These are phyloP conservation scores for Pseudobourletiella spinata DNA, from an alignment of 1,140 invertebrate species.

Conservation along the genomic window DNA sequence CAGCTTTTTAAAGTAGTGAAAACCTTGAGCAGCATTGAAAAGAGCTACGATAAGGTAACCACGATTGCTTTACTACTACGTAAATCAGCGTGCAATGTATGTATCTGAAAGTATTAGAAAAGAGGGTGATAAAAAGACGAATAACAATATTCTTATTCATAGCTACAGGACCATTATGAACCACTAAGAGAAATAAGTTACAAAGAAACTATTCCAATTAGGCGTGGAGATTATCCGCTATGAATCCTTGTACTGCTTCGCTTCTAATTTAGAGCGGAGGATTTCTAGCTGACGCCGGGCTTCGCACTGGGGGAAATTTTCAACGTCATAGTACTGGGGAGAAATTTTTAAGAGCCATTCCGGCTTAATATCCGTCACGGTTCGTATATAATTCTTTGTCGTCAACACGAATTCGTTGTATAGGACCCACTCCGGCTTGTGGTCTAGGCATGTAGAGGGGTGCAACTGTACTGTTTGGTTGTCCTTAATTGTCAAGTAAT, in stretches of 20 bases:
- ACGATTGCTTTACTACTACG: no score
- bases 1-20: no score
- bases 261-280: slow-evolving; percentile 70
- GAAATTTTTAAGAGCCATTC: slow-evolving; percentile 91
- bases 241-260: slow-evolving; percentile 68
- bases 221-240: no score
- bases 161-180: no score
- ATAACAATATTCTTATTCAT: no score
- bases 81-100: no score
- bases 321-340: slow-evolving; percentile 95
- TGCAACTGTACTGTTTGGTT: slow-evolving; percentile 98
- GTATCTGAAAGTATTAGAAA: no score
- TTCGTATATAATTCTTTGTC: slow-evolving; percentile 98
- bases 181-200: no score
- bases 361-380: slow-evolving; percentile 96
- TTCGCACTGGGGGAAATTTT: slow-evolving; percentile 96
- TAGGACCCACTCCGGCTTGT: slow-evolving; percentile 99
- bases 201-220: no score
- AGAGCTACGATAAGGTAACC: no score
- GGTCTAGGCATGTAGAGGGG: slow-evolving; percentile 96
- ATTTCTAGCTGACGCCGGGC: slow-evolving; percentile 85
- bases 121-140: no score
- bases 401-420: slow-evolving; percentile 99
- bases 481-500: slow-evolving; percentile 98
- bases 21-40: no score